These are phyloP conservation scores for Apistogramma diplotaenia DNA, from an alignment of 2,113 vertebrate genomes.

Conservation along the genomic window DNA sequence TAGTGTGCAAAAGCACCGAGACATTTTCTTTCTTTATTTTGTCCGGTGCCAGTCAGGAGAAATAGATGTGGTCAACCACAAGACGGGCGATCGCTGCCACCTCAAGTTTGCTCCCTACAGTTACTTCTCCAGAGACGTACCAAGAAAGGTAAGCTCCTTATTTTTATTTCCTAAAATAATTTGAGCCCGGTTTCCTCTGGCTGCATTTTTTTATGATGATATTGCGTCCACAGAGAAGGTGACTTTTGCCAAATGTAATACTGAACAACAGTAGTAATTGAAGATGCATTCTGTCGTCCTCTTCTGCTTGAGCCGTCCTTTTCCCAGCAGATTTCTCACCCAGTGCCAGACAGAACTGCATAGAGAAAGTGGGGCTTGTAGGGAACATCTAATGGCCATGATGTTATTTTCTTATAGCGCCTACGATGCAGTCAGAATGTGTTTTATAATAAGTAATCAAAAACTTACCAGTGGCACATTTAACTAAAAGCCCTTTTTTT, in stretches of 20 bases:
- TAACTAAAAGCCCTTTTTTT: neutral
- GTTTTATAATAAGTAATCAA: neutral
- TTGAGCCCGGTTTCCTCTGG: neutral
- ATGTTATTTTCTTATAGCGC: neutral
- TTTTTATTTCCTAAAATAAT: neutral
- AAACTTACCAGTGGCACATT: neutral
- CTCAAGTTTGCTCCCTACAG: constrained; percentile 97
- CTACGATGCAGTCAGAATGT: neutral
- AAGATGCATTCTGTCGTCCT: neutral
- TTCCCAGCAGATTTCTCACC: neutral
- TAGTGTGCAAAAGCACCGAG: neutral
- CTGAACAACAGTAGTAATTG: no score
- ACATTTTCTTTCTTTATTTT: neutral
- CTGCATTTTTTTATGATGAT: neutral
- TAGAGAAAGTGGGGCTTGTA: neutral
- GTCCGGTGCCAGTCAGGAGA: constrained; percentile 85
- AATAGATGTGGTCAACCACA: constrained; percentile 93
- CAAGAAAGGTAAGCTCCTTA: constrained; percentile 84
- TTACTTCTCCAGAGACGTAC: constrained; percentile 95
- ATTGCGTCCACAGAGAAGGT: neutral
- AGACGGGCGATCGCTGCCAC: constrained; percentile 91
- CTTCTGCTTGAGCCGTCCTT: neutral
- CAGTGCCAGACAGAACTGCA: no score
- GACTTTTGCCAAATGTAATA: no score
- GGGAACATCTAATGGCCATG: neutral